Base-by-base conservation (phyloP, 2,797 vertebrate species). In the Halcyon leucocephala region DNA sequence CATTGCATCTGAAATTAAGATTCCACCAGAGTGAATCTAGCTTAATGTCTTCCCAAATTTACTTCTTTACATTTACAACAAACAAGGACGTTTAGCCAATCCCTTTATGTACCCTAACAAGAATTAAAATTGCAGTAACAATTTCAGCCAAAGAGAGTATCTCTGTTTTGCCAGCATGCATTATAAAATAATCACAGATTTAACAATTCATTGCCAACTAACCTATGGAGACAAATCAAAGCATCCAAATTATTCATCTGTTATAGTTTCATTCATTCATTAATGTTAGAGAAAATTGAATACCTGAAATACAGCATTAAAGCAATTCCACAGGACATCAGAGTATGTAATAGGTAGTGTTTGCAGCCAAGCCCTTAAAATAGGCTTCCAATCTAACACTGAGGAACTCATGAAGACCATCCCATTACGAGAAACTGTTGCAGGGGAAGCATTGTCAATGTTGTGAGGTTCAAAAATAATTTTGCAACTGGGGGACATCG, bases 351-450 rank as follows among this genome's bases (percentile, higher is more conserved):
- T 25, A 11, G 98, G 98, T 7, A 98, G 93, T 1, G 96, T 98
- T 84, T 96, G 97, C 42, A 99, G 86, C 97, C 98, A 99, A 74
- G 98, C 99, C 98, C 98, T 99, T 86, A 99, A 98, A 96, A 99
- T 98, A 17, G 99, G 99, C 77, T 98, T 99, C 99, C 99, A 99
- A 54, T 95, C 98, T 42, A 99, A 98, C 77, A 99, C 97, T 0
- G 99, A 99, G 28, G 99, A 99, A 94, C 99, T 99, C 99, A 99
- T 99, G 96, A 99, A 99, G 92, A 99, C 99, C 99, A 99, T 99
- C 48, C 99, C 99, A 42, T 99, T 99, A 66, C 99, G 99, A 44
- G 99, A 99, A 74, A 99, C 99, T 0, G 99, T 99, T 48, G 99
- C 99, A 4, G 99, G 99, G 15, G 99, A 99, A 44, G 99, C 99